Percentiles rank a stretch among this genome's conserved stretches.
Conservation (phyloP, 2,888 invertebrate species). For the Marasmarcha lunaedactyla region DNA sequence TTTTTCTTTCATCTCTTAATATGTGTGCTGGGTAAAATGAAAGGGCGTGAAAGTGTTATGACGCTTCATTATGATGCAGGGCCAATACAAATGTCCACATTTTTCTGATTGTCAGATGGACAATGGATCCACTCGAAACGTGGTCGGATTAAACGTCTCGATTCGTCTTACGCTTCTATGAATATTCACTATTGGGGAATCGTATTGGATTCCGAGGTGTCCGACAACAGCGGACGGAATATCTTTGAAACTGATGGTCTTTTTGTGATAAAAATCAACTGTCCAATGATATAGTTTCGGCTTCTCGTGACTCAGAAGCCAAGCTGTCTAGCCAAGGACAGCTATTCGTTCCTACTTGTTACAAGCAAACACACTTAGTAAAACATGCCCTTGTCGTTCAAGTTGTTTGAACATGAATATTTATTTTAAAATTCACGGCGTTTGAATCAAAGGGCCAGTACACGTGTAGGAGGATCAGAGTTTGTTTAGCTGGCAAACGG, state of each 20-base stretch:
- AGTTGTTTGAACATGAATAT: conserved; percentile 39
- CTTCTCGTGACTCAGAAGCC: no score
- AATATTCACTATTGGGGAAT: conserved; percentile 23
- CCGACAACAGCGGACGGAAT: conserved; percentile 12
- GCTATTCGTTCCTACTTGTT: conserved; percentile 19
- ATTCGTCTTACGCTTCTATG: conserved; percentile 46
- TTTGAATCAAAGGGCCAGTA: conserved; percentile 22
- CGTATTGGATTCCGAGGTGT: conserved; percentile 10
- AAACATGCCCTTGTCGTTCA: conserved; percentile 41
- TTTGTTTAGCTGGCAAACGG: no score
- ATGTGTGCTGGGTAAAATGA: conserved; percentile 21
- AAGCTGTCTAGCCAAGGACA: no score
- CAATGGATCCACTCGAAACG: conserved; percentile 39
- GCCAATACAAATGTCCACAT: conserved; percentile 21
- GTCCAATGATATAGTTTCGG: no score
- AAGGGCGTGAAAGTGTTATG: conserved; percentile 32
- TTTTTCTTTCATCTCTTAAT: conserved; percentile 19
- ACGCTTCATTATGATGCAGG: background rate
- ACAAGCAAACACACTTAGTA: conserved; percentile 24
- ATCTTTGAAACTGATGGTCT: no score
- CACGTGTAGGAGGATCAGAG: conserved; percentile 19
- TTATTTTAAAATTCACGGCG: conserved; percentile 26
- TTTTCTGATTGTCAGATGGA: conserved; percentile 18
- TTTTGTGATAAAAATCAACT: no score
- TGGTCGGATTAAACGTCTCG: conserved; percentile 50